phyloP scores from a whole-genome alignment of 2,888 invertebrate species.

The Dolomedes plantarius region DNA sequence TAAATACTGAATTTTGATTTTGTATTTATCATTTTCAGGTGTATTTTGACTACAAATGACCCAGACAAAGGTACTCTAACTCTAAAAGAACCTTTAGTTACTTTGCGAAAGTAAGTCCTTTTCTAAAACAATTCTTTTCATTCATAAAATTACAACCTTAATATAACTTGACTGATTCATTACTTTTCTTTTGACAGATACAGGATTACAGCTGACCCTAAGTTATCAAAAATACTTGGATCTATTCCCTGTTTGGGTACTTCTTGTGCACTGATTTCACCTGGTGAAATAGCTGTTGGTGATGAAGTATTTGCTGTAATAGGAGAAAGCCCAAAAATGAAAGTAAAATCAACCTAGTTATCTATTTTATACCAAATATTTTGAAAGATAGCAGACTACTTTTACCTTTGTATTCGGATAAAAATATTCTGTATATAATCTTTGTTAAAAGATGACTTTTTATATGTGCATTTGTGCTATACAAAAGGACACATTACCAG shows the following conservation, averaged over 20 bases:
- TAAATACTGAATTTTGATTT: background rate
- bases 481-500: too few relatives aligned
- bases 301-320: slow-evolving; percentile 49
- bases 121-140: too few relatives aligned
- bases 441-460: too few relatives aligned
- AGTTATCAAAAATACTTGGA: slow-evolving; percentile 21
- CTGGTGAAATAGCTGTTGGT: slow-evolving; percentile 31
- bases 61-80: slow-evolving; percentile 18
- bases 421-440: too few relatives aligned
- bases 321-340: slow-evolving; percentile 28
- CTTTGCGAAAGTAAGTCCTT: slow-evolving; percentile 25
- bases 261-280: slow-evolving; percentile 15
- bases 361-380: too few relatives aligned
- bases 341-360: background rate
- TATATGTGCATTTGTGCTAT: too few relatives aligned
- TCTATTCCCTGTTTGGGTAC: slow-evolving; percentile 36
- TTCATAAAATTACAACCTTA: too few relatives aligned
- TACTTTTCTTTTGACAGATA: slow-evolving; percentile 21
- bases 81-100: slow-evolving; percentile 30
- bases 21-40: slow-evolving; percentile 7
- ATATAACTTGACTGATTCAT: background rate
- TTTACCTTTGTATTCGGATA: too few relatives aligned
- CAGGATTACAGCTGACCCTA: slow-evolving; percentile 34
- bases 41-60: slow-evolving; percentile 13
- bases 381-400: too few relatives aligned